Evolutionary conservation across 2,113 vertebrate species (phyloP).

Genomic region (Tretioscincus oriximinensis): DNA sequence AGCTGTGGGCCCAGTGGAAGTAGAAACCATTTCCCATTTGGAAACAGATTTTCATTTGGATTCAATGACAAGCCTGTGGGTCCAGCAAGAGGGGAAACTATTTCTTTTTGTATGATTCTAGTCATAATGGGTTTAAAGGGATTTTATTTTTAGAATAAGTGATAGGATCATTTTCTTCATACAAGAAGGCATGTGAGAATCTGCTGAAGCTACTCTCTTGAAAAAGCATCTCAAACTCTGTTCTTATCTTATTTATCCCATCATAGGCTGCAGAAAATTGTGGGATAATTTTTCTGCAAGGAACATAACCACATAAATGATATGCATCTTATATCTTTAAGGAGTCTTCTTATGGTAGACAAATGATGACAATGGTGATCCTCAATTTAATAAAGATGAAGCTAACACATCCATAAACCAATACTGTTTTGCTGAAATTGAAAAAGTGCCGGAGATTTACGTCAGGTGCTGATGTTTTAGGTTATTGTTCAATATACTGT

Average conservation of each 20-base stretch:
- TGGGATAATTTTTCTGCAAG: not conserved
- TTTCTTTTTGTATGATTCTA: not conserved
- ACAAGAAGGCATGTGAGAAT: not conserved
- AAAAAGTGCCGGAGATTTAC: not conserved
- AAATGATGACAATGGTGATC: conserved; percentile 2
- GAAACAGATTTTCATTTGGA: no score
- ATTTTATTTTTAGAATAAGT: not conserved
- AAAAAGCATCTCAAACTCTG: no score
- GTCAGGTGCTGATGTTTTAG: conserved; percentile 16
- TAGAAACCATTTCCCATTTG: no score
- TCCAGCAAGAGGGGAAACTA: no score
- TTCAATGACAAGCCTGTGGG: no score
- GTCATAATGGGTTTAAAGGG: not conserved
- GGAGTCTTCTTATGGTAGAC: conserved; percentile 17
- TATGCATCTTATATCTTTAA: not conserved
- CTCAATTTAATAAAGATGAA: conserved; percentile 27
- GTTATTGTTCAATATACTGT: conserved; percentile 9
- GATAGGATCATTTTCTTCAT: not conserved
- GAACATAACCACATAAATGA: not conserved
- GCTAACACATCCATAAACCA: conserved; percentile 29
- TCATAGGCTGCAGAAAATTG: no score
- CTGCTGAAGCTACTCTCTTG: not conserved
- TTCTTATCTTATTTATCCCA: not conserved
- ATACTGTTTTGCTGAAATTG: conserved; percentile 17
- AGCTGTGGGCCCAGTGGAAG: no score